Conservation (phyloP, 1,140 invertebrate genomes). For the Drosophila miranda region DNA sequence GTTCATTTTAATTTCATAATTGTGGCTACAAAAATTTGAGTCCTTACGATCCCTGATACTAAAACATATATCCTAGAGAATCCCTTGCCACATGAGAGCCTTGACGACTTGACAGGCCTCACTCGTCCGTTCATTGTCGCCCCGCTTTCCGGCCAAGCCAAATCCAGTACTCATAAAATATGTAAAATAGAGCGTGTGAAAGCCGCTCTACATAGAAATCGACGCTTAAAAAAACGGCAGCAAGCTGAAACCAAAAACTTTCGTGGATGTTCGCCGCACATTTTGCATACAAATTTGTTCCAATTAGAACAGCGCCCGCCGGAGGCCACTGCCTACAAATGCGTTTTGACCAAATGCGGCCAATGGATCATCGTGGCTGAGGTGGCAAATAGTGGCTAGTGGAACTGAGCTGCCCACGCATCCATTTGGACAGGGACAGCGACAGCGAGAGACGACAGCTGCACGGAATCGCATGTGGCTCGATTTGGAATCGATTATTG, state of each 20-base stretch:
- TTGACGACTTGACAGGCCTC: constrained; percentile 33
- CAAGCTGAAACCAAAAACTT: constrained; percentile 23
- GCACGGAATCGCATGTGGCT: constrained; percentile 54
- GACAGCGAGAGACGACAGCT: constrained; percentile 23
- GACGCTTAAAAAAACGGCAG: constrained; percentile 36
- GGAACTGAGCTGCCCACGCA: constrained; percentile 37
- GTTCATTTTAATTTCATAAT: too few species aligned
- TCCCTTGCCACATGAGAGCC: constrained; percentile 31
- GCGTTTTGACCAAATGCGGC: constrained; percentile 51
- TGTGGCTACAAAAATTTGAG: too few species aligned
- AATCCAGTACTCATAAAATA: constrained; percentile 50
- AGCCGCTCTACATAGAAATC: constrained; percentile 60
- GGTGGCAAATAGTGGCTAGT: too few species aligned
- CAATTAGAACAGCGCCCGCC: constrained; percentile 57
- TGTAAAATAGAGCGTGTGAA: constrained; percentile 74
- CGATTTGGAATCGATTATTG: constrained; percentile 32
- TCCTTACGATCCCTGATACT: too few species aligned
- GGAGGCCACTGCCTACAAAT: constrained; percentile 24
- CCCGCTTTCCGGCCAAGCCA: neutral
- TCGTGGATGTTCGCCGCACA: constrained; percentile 34
- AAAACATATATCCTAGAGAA: too few species aligned
- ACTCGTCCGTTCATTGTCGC: neutral
- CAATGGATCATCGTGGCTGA: neutral
- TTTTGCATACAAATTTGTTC: constrained; percentile 73
- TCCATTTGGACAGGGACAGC: neutral